Evolutionary conservation across 2,113 vertebrate species (phyloP), one percentile per base, ranked within the genome.

Genomic region (Zeus faber): DNA sequence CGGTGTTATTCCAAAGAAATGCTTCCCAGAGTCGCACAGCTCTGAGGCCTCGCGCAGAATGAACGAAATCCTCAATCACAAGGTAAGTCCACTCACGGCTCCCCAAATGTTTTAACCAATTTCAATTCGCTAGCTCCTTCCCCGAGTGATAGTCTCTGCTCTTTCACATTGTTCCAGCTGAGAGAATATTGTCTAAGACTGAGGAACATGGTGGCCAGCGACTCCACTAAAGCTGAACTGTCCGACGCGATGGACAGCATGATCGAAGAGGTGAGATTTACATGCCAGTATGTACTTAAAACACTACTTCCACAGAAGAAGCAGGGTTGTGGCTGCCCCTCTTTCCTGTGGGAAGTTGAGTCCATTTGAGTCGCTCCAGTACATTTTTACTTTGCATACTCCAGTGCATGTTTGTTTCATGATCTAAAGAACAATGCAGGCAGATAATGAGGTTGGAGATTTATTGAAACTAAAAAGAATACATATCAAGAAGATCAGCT

Each of bases 21-120:
- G 93, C 74, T 99, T 97, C 67, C 95, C 96, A 0, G 97, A 99
- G 82, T 97, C 94, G 27, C 91, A 95, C 54, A 96, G 93, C 60
- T 95, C 97, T 8, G 97, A 99, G 74, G 93, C 95, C 17, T 94
- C 92, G 3, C 92, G 95, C 49, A 92, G 94, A 84, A 98, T 99
- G 97, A 98, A 99, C 6, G 94, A 98, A 75, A 94, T 98, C 79
- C 87, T 99, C 65, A 98, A 95, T 83, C 94, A 98, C 67, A 98
- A 99, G 94, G 97, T 98, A 82, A 39, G 49, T 64, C 47, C 4
- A 59, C 24, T 1, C 17, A 44, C 18, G 6, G 1, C 17, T 16
- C 14, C 14, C 4, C 40, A n/a, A n/a, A n/a, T n/a, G n/a, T n/a
- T n/a, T 20, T 20, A 18, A 41, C 40, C 16, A 10, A 2, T 44